A percentile compares a stretch with the other conserved stretches of the same genome.
phyloP scores from a whole-genome alignment of 2,888 invertebrate species.

The Drosophila demipolita region DNA sequence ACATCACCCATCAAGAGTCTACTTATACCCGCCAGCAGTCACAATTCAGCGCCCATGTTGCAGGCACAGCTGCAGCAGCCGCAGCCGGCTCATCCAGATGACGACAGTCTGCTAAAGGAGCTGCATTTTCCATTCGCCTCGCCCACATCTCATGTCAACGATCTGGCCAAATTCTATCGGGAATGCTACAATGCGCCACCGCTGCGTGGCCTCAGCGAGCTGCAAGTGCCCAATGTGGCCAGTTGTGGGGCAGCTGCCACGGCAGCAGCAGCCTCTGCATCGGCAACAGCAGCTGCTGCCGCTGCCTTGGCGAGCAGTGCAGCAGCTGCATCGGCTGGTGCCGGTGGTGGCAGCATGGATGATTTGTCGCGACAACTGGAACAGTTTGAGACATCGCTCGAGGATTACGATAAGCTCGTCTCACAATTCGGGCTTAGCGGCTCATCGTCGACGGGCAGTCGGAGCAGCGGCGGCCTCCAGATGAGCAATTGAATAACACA shows the following conservation, averaged over 20 bases:
- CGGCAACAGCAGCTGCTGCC: conserved; percentile 47
- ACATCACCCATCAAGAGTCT: conserved; percentile 83
- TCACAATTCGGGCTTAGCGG: conserved; percentile 82
- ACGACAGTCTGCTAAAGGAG: conserved; percentile 84
- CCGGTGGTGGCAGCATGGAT: conserved; percentile 67
- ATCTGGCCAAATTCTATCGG: conserved; percentile 85
- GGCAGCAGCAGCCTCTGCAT: conserved; percentile 38
- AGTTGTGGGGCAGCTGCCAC: conserved; percentile 42
- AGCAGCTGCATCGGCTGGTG: conserved; percentile 20
- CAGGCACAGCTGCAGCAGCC: conserved; percentile 41
- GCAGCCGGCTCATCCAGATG: conserved; percentile 73
- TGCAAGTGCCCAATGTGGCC: conserved; percentile 50
- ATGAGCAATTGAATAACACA: conserved; percentile 74
- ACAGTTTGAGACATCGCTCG: conserved; percentile 85
- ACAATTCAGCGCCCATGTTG: conserved; percentile 52
- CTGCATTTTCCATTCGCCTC: conserved; percentile 85
- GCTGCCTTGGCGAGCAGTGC: conserved; percentile 44
- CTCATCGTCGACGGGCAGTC: conserved; percentile 82
- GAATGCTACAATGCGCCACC: conserved; percentile 85
- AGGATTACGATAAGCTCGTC: conserved; percentile 85
- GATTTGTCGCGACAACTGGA: conserved; percentile 85
- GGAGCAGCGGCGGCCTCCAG: conserved; percentile 81
- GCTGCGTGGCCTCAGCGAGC: conserved; percentile 72
- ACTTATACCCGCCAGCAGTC: conserved; percentile 74
- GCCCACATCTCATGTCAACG: conserved; percentile 84